Percentiles rank a stretch among this genome's conserved stretches.
These are phyloP conservation scores for Cliona cf. orientalis DNA, from an alignment of 37 sponge, comb jelly and placozoan genomes.

Conservation along the genomic window DNA sequence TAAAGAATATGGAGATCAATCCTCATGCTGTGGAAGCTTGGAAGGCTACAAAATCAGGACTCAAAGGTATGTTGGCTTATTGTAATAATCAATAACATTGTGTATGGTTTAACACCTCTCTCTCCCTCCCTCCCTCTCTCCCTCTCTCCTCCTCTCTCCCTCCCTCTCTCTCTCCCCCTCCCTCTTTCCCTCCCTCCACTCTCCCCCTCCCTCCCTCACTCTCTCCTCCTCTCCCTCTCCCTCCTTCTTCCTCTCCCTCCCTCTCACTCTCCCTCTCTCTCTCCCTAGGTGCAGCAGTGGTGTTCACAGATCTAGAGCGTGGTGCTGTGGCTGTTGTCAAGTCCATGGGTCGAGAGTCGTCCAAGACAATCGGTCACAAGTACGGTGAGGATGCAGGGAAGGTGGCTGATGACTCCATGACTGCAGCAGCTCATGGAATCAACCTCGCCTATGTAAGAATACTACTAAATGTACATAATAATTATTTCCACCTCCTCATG, in stretches of 20 bases:
- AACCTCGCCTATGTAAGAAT: constrained; percentile 33
- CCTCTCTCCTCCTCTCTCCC: background rate
- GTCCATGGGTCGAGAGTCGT: constrained; percentile 38
- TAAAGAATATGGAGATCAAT: constrained; percentile 49
- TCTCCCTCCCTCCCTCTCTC: background rate
- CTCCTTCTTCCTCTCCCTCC: background rate
- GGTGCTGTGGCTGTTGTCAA: constrained; percentile 46
- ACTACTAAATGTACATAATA: too few species aligned
- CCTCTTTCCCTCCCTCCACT: background rate
- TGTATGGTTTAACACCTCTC: background rate
- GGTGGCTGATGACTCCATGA: constrained; percentile 52
- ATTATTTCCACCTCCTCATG: too few species aligned
- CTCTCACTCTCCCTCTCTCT: background rate
- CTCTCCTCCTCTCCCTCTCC: background rate
- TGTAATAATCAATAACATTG: background rate
- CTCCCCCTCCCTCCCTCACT: background rate
- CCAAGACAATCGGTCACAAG: constrained; percentile 79
- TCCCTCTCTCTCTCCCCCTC: background rate
- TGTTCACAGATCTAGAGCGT: constrained; percentile 49
- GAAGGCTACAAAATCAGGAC: constrained; percentile 75
- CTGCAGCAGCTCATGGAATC: constrained; percentile 45
- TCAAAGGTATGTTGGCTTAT: constrained; percentile 38
- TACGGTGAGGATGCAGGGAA: constrained; percentile 66
- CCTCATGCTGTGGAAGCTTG: constrained; percentile 78
- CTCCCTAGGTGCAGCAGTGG: constrained; percentile 51